These are phyloP conservation scores for Microcebus lehilahytsara DNA, from an alignment of 2,113 vertebrate genomes.

Conservation along the genomic window DNA sequence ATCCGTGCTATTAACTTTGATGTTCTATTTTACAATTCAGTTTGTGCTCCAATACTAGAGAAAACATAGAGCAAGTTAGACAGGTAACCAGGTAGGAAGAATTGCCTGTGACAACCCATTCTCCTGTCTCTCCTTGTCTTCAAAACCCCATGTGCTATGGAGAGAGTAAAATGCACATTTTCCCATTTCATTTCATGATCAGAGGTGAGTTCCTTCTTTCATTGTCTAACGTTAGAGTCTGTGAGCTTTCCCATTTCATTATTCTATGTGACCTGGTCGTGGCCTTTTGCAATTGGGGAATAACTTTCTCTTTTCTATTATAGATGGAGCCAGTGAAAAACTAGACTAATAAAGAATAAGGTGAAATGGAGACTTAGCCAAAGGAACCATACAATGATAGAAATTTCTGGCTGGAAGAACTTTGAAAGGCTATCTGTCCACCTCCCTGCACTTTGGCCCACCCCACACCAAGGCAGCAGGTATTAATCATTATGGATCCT, in stretches of 20 bases:
- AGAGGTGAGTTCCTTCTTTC: slow-evolving; percentile 28
- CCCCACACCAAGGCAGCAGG: not conserved
- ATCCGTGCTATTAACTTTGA: slow-evolving; percentile 8
- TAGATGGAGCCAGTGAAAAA: slow-evolving; percentile 25
- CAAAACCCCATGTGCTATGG: not conserved
- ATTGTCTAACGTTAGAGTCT: not conserved
- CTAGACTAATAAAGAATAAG: slow-evolving; percentile 13
- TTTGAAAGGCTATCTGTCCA: not conserved
- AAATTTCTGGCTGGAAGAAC: slow-evolving; percentile 23
- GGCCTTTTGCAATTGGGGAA: not conserved
- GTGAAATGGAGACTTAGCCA: slow-evolving; percentile 28
- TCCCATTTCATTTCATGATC: not conserved
- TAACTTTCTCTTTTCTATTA: slow-evolving; percentile 52
- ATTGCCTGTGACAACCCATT: not conserved
- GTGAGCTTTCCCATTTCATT: slow-evolving; percentile 26
- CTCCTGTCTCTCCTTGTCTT: not conserved
- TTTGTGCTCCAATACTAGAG: slow-evolving; percentile 48
- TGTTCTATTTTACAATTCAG: slow-evolving; percentile 51
- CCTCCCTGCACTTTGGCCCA: not conserved
- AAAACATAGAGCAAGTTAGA: slow-evolving; percentile 41
- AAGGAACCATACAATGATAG: not conserved
- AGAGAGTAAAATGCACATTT: not conserved
- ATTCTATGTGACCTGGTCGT: not conserved
- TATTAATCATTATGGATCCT: not conserved
- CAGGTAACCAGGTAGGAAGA: not conserved